Evolutionary conservation across 37 sponge, comb jelly and placozoan species (phyloP), one percentile per base, ranked within the genome.

Genomic region (Spongilla lacustris): DNA sequence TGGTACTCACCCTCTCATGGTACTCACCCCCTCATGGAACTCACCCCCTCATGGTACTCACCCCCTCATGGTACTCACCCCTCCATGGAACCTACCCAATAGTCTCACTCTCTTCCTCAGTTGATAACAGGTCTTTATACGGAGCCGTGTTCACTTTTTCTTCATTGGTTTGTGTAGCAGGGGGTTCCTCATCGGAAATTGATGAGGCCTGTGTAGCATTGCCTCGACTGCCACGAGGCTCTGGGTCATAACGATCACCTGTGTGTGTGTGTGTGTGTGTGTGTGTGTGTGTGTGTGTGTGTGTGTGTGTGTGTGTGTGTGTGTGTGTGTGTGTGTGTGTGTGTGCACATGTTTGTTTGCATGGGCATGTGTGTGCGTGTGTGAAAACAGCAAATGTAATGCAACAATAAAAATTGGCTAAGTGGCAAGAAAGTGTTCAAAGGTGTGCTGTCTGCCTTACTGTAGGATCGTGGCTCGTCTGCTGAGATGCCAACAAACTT

Each of bases 401-500:
- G n/a, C n/a, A n/a, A n/a, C n/a, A n/a, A n/a, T n/a, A n/a, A n/a
- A n/a, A n/a, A n/a, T n/a, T n/a, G n/a, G n/a, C n/a, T n/a, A n/a
- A n/a, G n/a, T n/a, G n/a, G n/a, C n/a, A n/a, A n/a, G n/a, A n/a
- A n/a, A 11, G 27, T 28, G 34, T 37, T 0, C 17, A 77, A n/a
- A n/a, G n/a, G n/a, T 80, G 30, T 34, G 21, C 69, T 37, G 58
- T 67, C 22, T 6, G 21, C 80, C 91, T 91, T 49, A 96, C 96
- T 93, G 89, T 96, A 96, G 28, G 28, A 29, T 26, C 35, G 25
- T 19, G 83, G 72, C 49, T 95, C 93, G 0, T 95, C 90, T 19
- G 94, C 89, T 23, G 99, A 99, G 50, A 90, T 83, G 23, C 99
- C 99, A 36, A 97, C 92, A 82, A 88, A 99, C 84, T 99, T 99